phyloP scores from a whole-genome alignment of 1,140 invertebrate species.

The Drosophila ananassae region DNA sequence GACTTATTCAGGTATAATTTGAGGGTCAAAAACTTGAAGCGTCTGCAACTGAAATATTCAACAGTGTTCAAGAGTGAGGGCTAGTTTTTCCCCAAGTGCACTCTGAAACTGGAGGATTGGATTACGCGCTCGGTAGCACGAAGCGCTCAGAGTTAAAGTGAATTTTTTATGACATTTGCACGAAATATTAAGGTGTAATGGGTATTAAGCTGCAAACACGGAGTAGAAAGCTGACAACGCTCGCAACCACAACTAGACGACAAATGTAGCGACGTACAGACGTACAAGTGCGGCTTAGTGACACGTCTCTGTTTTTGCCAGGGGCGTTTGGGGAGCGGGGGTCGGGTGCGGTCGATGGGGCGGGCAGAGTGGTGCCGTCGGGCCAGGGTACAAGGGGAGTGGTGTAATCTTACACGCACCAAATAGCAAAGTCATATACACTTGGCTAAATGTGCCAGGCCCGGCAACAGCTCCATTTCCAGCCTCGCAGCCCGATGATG shows the following conservation, averaged over 20 bases:
- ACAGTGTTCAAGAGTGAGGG: not conserved
- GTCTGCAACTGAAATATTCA: not conserved
- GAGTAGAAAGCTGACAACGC: constrained; percentile 61
- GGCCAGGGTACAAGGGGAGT: not conserved
- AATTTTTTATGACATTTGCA: constrained; percentile 77
- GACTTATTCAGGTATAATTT: no score
- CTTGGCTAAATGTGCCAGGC: constrained; percentile 14
- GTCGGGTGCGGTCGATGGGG: not conserved
- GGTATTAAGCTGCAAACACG: constrained; percentile 65
- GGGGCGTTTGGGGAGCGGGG: not conserved
- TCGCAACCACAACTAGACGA: constrained; percentile 52
- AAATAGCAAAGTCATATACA: constrained; percentile 65
- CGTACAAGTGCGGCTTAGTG: constrained; percentile 77
- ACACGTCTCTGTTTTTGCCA: constrained; percentile 50
- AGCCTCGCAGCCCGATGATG: constrained; percentile 13
- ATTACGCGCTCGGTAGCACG: constrained; percentile 53
- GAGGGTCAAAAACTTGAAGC: not conserved
- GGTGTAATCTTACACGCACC: constrained; percentile 69
- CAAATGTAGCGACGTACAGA: constrained; percentile 41
- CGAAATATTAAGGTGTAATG: constrained; percentile 81
- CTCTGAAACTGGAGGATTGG: constrained; percentile 47
- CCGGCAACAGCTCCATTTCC: constrained; percentile 8
- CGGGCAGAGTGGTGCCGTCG: constrained; percentile 25
- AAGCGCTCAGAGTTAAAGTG: constrained; percentile 63
- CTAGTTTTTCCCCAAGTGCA: constrained; percentile 4